Evolutionary conservation across 1,140 invertebrate genomes (phyloP), one percentile per base, ranked within the genome.

Genomic region (Rhynchophorus ferrugineus): DNA sequence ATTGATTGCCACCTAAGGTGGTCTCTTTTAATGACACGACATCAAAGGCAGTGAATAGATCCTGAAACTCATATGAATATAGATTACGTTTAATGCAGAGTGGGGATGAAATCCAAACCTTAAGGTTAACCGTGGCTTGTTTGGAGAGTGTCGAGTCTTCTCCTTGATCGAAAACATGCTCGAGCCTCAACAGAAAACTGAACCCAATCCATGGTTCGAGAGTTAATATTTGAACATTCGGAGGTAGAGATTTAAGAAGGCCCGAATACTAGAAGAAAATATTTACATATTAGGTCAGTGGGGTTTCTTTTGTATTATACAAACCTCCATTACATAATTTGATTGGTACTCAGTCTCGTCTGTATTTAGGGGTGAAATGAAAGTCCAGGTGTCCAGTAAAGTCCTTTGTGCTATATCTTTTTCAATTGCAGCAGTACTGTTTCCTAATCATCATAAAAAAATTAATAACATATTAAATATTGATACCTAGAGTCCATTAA

Each of bases 151-250:
- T 53, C 1, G 66, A 55, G 52, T 87, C 80, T 63, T 91, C 86
- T 5, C 72, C 71, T 17, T 75, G 78, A 67, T 94, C 89, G 54
- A 89, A 81, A 38, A 91, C 79, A 68, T 98, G 91, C 64, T 98
- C 94, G 3, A 98, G 71, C 39, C 94, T 75, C 0, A 97, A 57
- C 2, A 97, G 73, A 9, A 89, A 69, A 9, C 76, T 75, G 1
- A 71, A 71, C 11, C 74, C 77, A 42, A 81, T 80, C 80, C 88
- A 89, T 6, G 89, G 85, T 66, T 95, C 91, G 44, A 95, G 67
- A 6, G 91, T 94, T 17, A 97, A 69, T n/a, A 97, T 69, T 57
- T 93, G 82, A 0, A 96, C 78, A 65, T 91, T 89, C 6, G 71
- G 60, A 1, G 92, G 91, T 0, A 97, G 63, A 7, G 70, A 56